These are phyloP conservation scores for Pangasius macronema DNA, from an alignment of 2,797 vertebrate species.

Conservation along the genomic window DNA sequence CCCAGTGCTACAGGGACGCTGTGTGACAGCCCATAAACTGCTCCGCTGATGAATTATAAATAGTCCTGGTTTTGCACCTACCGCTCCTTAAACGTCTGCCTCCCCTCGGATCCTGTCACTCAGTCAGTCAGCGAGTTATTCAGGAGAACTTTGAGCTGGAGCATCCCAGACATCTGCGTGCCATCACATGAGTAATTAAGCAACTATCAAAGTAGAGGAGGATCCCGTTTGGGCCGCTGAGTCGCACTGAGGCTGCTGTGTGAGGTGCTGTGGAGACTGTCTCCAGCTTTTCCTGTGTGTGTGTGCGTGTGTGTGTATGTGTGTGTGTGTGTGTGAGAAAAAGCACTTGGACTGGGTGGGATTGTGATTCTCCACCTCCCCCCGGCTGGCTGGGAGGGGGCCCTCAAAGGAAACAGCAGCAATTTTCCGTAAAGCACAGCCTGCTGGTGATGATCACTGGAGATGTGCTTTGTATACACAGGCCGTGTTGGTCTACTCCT, in stretches of 20 bases:
- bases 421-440: slow-evolving; percentile 53
- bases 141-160: slow-evolving; percentile 78
- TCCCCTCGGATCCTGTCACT: slow-evolving; percentile 81
- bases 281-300: slow-evolving; percentile 78
- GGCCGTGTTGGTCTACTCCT: background rate
- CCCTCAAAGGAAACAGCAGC: slow-evolving; percentile 65
- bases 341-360: slow-evolving; percentile 83
- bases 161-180: slow-evolving; percentile 84
- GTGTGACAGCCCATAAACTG: slow-evolving; percentile 78
- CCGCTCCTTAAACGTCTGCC: slow-evolving; percentile 83
- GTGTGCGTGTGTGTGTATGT: slow-evolving; percentile 60
- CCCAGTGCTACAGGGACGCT: slow-evolving; percentile 73
- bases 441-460: slow-evolving; percentile 42
- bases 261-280: slow-evolving; percentile 78
- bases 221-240: slow-evolving; percentile 78
- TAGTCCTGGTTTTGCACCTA: slow-evolving; percentile 83
- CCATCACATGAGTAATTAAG: slow-evolving; percentile 87
- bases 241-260: slow-evolving; percentile 67
- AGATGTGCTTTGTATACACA: slow-evolving; percentile 35
- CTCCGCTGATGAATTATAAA: slow-evolving; percentile 83
- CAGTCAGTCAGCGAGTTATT: slow-evolving; percentile 56
- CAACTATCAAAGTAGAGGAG: slow-evolving; percentile 79
- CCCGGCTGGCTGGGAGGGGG: slow-evolving; percentile 58
- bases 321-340: slow-evolving; percentile 62
- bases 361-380: slow-evolving; percentile 85